Conservation (phyloP, 2,797 vertebrate species). For the Sebastiscus tertius region DNA sequence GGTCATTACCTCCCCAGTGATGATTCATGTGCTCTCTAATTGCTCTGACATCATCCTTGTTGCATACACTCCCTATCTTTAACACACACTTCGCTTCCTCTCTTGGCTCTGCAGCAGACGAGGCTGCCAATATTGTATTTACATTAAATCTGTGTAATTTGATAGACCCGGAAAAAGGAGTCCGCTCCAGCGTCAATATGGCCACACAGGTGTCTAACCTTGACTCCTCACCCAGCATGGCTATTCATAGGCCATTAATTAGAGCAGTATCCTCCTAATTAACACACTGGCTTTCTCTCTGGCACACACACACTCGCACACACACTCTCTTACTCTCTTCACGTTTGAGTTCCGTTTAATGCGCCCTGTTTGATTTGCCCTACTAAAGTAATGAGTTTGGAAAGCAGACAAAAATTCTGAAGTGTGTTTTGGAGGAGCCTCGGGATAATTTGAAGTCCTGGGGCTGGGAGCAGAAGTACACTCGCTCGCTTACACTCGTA, state of each 20-base stretch:
- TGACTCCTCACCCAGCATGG: conserved; percentile 62
- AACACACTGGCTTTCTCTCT: conserved; percentile 49
- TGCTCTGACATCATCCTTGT: conserved; percentile 75
- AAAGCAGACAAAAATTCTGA: conserved; percentile 78
- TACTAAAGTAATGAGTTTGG: conserved; percentile 79
- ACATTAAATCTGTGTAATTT: conserved; percentile 67
- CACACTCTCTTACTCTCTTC: conserved; percentile 61
- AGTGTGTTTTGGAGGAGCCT: conserved; percentile 77
- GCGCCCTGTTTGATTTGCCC: conserved; percentile 75
- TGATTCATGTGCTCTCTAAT: conserved; percentile 73
- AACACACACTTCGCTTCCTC: conserved; percentile 6
- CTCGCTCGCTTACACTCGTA: conserved; percentile 30
- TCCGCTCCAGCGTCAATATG: conserved; percentile 40
- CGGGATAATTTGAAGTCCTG: conserved; percentile 72
- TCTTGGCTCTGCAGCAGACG: conserved; percentile 39
- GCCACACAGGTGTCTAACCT: conserved; percentile 74
- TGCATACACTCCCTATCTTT: conserved; percentile 53
- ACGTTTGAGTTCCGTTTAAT: conserved; percentile 73
- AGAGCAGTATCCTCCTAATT: conserved; percentile 76
- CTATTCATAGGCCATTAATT: conserved; percentile 79
- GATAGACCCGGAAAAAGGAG: conserved; percentile 49
- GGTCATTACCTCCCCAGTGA: conserved; percentile 70
- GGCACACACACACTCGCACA: conserved; percentile 15
- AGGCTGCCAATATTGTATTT: conserved; percentile 71
- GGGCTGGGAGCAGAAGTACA: conserved; percentile 53